Conservation (phyloP, 2,113 vertebrate genomes). For the Phyllostomus hastatus region DNA sequence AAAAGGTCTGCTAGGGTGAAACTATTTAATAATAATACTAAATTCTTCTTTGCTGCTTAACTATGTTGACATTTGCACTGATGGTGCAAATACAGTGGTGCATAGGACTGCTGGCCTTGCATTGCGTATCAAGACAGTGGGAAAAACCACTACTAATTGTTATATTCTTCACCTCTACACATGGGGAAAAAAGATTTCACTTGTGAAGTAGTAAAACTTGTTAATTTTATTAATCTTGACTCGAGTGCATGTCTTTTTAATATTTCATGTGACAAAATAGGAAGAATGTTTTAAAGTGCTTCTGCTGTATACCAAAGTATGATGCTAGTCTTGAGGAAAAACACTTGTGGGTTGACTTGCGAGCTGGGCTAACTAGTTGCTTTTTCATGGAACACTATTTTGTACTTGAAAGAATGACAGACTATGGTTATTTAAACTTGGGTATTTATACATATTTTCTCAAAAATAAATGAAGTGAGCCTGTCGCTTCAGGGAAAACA, state of each 20-base stretch:
- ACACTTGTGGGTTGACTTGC: background rate
- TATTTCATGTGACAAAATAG: background rate
- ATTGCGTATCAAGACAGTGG: background rate
- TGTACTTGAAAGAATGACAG: constrained; percentile 24
- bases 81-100: background rate
- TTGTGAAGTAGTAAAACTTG: background rate
- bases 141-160: background rate
- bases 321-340: background rate
- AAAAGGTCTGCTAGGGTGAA: background rate
- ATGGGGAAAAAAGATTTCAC: background rate
- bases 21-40: constrained; percentile 3
- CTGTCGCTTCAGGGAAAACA: constrained; percentile 1
- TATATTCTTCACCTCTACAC: background rate
- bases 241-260: background rate
- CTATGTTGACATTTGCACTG: background rate
- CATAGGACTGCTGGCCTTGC: background rate
- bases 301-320: background rate
- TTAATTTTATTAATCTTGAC: constrained; percentile 22
- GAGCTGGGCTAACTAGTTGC: background rate
- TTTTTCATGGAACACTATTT: constrained; percentile 16
- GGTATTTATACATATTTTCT: constrained; percentile 11
- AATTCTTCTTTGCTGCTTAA: background rate
- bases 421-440: background rate
- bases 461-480: constrained; percentile 23
- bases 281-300: background rate